Percentiles rank a stretch among this genome's conserved stretches.
phyloP scores from a whole-genome alignment of 2,797 vertebrate genomes.

The Xenops minutus region DNA sequence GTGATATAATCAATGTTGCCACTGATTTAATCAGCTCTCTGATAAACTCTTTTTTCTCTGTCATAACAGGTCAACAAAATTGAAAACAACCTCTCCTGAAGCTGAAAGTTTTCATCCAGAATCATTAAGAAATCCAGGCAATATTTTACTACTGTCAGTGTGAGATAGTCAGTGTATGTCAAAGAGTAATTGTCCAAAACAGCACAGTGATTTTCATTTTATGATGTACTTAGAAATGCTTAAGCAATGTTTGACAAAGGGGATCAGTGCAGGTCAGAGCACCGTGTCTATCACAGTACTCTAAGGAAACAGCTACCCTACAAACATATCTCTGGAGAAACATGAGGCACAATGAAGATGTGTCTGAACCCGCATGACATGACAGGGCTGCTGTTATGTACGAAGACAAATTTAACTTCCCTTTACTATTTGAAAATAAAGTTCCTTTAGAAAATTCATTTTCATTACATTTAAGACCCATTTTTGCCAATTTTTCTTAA shows the following conservation, averaged over 20 bases:
- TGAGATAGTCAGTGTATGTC: not conserved
- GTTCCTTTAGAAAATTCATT: not conserved
- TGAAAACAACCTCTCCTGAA: not conserved
- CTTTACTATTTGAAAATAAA: not conserved
- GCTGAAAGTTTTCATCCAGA: not conserved
- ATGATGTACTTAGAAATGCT: not conserved
- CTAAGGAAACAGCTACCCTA: not conserved
- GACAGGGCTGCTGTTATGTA: rapidly evolving
- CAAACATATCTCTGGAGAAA: not conserved
- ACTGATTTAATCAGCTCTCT: not conserved
- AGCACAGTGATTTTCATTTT: not conserved
- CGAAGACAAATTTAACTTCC: not conserved
- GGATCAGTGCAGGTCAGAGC: not conserved
- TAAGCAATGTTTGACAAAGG: not conserved
- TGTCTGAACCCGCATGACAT: not conserved
- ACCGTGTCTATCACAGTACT: not conserved
- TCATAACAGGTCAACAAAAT: not conserved
- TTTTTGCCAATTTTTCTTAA: not conserved
- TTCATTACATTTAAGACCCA: not conserved
- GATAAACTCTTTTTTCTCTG: not conserved
- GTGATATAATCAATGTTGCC: not conserved
- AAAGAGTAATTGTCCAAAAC: not conserved
- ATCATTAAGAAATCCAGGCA: not conserved
- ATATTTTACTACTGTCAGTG: not conserved
- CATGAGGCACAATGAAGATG: not conserved